Evolutionary conservation across 2,888 invertebrate species (phyloP).

Genomic region (Patella caerulea): DNA sequence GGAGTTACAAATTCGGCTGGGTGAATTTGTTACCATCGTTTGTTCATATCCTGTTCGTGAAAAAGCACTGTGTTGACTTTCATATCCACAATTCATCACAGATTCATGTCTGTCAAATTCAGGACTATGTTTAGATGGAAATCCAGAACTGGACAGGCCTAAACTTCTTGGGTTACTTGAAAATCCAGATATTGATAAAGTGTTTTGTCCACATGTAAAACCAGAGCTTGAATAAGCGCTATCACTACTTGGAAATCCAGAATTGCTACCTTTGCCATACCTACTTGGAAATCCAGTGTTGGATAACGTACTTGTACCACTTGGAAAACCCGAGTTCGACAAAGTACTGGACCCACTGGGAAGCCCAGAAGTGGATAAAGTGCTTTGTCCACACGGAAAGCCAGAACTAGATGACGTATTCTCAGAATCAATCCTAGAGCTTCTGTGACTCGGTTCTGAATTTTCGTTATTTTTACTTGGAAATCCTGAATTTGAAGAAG

Average conservation of each 20-base stretch:
- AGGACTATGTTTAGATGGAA: neutral
- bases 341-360: neutral
- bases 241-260: neutral
- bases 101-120: neutral
- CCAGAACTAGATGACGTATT: neutral
- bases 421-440: neutral
- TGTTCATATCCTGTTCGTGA: no score
- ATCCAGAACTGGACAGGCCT: neutral
- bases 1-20: neutral
- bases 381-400: conserved; percentile 15
- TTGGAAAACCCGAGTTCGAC: neutral
- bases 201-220: neutral
- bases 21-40: no score
- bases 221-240: neutral
- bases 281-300: neutral
- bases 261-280: neutral
- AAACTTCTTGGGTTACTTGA: neutral
- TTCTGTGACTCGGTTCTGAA: neutral
- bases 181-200: neutral
- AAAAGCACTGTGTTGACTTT: no score
- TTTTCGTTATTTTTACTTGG: neutral
- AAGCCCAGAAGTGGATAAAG: neutral
- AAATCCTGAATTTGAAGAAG: neutral
- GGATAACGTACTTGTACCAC: neutral
- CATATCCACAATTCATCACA: no score